These are phyloP conservation scores for Pandemis corylana DNA, from an alignment of 2,888 invertebrate genomes.

Conservation along the genomic window DNA sequence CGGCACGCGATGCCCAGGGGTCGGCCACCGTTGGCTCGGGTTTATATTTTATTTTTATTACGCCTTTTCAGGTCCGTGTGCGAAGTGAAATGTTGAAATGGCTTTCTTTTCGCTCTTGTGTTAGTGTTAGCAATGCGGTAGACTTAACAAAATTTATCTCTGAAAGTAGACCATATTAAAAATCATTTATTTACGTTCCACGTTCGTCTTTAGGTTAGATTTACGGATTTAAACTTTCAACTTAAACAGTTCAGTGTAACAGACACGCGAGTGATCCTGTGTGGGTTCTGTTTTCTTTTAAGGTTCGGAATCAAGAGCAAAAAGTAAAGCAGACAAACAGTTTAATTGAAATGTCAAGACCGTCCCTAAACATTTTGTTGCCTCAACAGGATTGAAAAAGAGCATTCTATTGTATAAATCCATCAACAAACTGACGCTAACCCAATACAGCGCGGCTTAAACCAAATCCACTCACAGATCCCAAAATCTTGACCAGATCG, in stretches of 20 bases:
- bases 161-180: no score
- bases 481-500: slow-evolving; percentile 41
- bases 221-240: no score
- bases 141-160: no score
- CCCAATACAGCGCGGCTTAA: slow-evolving; percentile 23
- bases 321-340: neutral
- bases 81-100: no score
- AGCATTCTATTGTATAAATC: slow-evolving; percentile 8
- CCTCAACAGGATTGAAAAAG: neutral
- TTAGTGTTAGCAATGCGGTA: no score
- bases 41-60: slow-evolving; percentile 5
- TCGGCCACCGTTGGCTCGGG: slow-evolving; percentile 11
- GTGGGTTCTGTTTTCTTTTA: no score
- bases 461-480: slow-evolving; percentile 38
- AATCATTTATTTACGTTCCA: no score
- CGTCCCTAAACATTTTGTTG: neutral
- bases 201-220: no score
- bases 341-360: neutral
- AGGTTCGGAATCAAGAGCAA: no score
- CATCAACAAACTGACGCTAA: slow-evolving; percentile 9
- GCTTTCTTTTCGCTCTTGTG: no score
- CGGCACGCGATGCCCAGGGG: slow-evolving; percentile 41
- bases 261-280: no score
- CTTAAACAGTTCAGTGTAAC: no score
- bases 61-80: neutral